Percentiles rank a stretch among this genome's conserved stretches.
Evolutionary conservation across 1,140 invertebrate genomes (phyloP).

Genomic region (Aphaenogaster floridana): DNA sequence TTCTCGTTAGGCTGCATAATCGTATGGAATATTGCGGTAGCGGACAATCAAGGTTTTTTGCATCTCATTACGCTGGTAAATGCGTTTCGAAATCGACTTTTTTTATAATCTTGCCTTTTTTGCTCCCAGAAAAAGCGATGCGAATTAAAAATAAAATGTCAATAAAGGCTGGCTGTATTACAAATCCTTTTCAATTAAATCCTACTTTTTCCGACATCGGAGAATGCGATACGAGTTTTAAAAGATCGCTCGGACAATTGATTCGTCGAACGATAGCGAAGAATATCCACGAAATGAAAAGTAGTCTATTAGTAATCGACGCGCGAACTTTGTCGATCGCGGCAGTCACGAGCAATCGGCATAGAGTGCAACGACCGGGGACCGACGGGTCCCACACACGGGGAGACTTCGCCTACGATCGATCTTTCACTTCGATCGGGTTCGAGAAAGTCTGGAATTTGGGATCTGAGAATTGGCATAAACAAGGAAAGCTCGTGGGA

Average conservation of each 20-base stretch:
- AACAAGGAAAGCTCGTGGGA: conserved; percentile 13
- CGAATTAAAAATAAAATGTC: neutral
- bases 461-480: conserved; percentile 32
- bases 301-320: conserved; percentile 78
- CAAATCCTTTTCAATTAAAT: neutral
- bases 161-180: neutral
- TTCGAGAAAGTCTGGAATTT: conserved; percentile 53
- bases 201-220: neutral
- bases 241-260: neutral
- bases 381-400: conserved; percentile 22
- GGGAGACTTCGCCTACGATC: conserved; percentile 58
- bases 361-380: conserved; percentile 74
- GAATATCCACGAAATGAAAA: conserved; percentile 75
- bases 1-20: conserved; percentile 41
- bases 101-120: neutral
- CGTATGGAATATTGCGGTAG: conserved; percentile 40
- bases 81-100: neutral
- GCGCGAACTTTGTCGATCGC: conserved; percentile 76
- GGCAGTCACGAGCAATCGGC: conserved; percentile 43
- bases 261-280: conserved; percentile 63
- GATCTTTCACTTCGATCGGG: conserved; percentile 43
- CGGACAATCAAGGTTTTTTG: neutral
- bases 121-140: neutral
- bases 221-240: neutral
- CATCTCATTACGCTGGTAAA: neutral